Conservation (phyloP, 2,888 invertebrate species). For the Cryptus viduatorius region DNA sequence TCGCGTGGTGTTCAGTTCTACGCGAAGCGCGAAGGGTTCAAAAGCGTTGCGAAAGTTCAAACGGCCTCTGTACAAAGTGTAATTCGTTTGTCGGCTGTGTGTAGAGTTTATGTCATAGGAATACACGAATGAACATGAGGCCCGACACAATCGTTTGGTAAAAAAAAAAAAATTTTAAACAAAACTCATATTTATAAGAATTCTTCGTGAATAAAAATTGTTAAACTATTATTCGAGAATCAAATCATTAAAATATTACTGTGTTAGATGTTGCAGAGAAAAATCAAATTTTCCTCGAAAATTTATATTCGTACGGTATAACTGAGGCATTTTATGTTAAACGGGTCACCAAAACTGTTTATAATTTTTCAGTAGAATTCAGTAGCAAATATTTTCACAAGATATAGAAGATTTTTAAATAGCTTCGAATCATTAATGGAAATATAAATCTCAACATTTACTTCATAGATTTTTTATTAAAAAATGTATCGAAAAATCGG, state of each 20-base stretch:
- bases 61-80: constrained; percentile 58
- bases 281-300: too few relatives aligned
- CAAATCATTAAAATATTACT: neutral
- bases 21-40: neutral
- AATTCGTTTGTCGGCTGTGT: constrained; percentile 40
- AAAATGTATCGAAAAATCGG: too few relatives aligned
- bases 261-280: neutral
- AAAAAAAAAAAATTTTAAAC: neutral
- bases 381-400: too few relatives aligned
- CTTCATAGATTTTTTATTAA: too few relatives aligned
- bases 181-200: neutral
- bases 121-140: neutral
- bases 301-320: neutral
- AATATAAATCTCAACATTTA: neutral
- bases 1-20: neutral
- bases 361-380: too few relatives aligned
- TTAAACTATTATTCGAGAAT: neutral
- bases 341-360: neutral
- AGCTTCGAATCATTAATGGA: too few relatives aligned
- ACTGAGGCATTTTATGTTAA: neutral
- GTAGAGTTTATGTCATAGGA: constrained; percentile 3
- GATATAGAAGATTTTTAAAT: too few relatives aligned
- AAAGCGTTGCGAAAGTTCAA: constrained; percentile 33
- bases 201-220: neutral
- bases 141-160: neutral